Conservation (phyloP, 1,140 invertebrate species). For the Euwallacea similis region DNA sequence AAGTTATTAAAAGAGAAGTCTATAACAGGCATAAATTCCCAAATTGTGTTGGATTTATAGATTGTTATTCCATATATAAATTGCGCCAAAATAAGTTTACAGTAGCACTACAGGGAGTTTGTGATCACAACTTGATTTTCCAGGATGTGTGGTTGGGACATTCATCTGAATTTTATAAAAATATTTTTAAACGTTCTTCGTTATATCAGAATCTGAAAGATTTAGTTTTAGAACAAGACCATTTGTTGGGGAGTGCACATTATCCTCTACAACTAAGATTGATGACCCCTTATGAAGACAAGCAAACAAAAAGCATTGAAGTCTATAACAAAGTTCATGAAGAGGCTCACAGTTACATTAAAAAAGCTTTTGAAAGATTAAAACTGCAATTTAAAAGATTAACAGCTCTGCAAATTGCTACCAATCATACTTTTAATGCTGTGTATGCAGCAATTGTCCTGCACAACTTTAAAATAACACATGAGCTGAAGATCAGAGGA, state of each 20-base stretch:
- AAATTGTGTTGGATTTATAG: constrained; percentile 4
- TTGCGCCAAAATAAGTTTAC: background rate
- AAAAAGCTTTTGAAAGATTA: background rate
- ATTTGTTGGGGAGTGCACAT: background rate
- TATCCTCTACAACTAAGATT: background rate
- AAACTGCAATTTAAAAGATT: background rate
- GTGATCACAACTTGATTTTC: background rate
- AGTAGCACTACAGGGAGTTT: background rate
- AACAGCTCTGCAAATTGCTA: background rate
- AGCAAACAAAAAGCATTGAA: background rate
- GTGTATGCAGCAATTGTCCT: background rate
- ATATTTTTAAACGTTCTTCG: too few relatives aligned
- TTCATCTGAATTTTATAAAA: too few relatives aligned
- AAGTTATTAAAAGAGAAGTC: background rate
- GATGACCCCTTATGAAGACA: background rate
- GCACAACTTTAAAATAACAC: background rate
- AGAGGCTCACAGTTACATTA: background rate
- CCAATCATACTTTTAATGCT: background rate
- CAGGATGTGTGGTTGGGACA: too few relatives aligned
- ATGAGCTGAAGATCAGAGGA: too few relatives aligned
- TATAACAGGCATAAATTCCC: background rate
- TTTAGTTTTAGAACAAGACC: background rate
- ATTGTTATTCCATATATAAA: background rate
- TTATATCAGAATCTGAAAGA: too few relatives aligned
- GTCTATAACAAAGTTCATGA: background rate